Conservation (phyloP, 2,797 vertebrate species). For the Hozukius guyotensis region DNA sequence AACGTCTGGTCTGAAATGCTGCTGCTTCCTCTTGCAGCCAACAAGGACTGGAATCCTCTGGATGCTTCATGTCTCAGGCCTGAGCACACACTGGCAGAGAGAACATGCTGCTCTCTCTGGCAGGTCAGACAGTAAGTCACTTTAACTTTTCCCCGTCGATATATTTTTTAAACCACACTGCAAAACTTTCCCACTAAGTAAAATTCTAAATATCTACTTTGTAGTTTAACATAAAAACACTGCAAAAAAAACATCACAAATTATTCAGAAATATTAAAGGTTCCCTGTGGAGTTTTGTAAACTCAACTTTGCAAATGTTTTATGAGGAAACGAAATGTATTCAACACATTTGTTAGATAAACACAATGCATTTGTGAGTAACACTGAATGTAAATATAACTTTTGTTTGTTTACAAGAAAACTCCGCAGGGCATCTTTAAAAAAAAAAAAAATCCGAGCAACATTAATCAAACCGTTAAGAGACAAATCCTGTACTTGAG, state of each 20-base stretch:
- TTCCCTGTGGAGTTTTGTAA: too few species aligned
- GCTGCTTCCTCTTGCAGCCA: conserved; percentile 63
- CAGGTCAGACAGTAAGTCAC: conserved; percentile 75
- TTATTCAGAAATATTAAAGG: too few species aligned
- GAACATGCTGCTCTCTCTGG: conserved; percentile 68
- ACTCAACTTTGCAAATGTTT: neutral
- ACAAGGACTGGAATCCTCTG: conserved; percentile 70
- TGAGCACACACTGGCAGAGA: conserved; percentile 69
- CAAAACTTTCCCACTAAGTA: neutral
- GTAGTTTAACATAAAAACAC: neutral
- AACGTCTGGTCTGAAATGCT: neutral
- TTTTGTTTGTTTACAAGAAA: neutral
- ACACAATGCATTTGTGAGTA: neutral
- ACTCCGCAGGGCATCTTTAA: neutral
- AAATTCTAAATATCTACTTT: neutral
- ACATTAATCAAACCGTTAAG: neutral
- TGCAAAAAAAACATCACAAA: too few species aligned
- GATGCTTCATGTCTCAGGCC: conserved; percentile 66
- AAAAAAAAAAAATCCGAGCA: neutral
- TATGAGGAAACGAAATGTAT: neutral
- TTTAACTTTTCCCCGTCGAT: neutral
- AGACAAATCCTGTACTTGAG: neutral
- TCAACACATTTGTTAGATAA: neutral
- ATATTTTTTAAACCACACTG: neutral
- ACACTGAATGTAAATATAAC: neutral